Evolutionary conservation across 2,797 vertebrate genomes (phyloP).

Genomic region (Mormyrops boulengeri): DNA sequence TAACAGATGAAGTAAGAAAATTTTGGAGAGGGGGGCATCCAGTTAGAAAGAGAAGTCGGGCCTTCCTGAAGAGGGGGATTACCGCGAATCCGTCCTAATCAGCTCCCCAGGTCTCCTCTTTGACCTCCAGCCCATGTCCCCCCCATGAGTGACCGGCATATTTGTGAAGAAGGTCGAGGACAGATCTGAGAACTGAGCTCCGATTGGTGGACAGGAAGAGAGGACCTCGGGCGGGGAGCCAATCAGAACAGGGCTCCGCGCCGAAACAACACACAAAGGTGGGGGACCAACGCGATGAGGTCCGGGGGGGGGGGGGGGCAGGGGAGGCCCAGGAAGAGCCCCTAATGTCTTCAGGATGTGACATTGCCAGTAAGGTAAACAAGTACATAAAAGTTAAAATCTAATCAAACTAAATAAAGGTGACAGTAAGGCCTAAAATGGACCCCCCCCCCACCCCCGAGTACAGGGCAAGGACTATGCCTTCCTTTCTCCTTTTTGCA

Average conservation of each 20-base stretch:
- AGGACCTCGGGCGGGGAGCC: neutral
- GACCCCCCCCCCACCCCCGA: neutral
- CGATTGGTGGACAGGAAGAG: neutral
- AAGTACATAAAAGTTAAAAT: neutral
- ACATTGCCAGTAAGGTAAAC: neutral
- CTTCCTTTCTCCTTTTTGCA: neutral
- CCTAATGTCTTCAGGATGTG: neutral
- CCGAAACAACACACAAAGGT: neutral
- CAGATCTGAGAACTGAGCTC: neutral
- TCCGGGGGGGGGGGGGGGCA: neutral
- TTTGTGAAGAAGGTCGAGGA: neutral
- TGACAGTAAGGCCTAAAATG: neutral
- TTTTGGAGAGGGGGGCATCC: neutral
- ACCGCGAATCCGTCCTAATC: neutral
- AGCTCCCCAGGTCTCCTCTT: too few species aligned
- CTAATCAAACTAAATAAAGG: neutral
- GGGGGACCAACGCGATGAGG: neutral
- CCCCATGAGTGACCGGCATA: neutral
- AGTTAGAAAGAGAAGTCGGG: neutral
- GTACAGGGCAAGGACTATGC: neutral
- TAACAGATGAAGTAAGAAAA: neutral
- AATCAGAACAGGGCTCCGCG: neutral
- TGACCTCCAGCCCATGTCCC: neutral
- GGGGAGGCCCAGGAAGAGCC: neutral
- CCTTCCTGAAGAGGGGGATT: neutral